Evolutionary conservation across 2,888 invertebrate species (phyloP).

Genomic region (Plemyria rubiginata): DNA sequence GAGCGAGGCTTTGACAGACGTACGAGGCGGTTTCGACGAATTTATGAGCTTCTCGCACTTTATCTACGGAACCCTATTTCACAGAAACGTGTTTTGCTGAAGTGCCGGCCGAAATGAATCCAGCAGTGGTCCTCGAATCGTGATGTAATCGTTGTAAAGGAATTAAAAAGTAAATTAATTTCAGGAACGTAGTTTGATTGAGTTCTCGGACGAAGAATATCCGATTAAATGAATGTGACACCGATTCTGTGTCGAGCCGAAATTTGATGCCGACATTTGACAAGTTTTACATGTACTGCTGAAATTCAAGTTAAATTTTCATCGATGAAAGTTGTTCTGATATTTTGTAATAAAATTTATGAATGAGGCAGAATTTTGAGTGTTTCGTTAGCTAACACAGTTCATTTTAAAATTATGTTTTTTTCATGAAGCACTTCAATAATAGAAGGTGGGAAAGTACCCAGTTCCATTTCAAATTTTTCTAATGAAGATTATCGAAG

Average conservation of each 20-base stretch:
- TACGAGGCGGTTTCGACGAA: constrained; percentile 42
- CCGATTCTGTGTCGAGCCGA: constrained; percentile 4
- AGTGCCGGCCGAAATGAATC: constrained; percentile 35
- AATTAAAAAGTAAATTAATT: constrained; percentile 2
- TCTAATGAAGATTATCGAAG: too few relatives aligned
- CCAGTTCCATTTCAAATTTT: too few relatives aligned
- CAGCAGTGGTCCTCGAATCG: constrained; percentile 22
- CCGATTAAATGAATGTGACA: constrained; percentile 16
- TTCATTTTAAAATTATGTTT: neutral
- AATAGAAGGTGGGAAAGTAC: too few relatives aligned
- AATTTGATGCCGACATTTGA: constrained; percentile 8
- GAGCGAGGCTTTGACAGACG: constrained; percentile 44
- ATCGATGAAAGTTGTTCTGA: neutral
- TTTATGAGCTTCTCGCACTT: constrained; percentile 44
- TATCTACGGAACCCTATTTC: constrained; percentile 41
- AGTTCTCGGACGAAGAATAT: neutral
- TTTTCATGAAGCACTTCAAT: too few relatives aligned
- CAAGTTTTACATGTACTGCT: neutral
- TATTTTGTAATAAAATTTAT: neutral
- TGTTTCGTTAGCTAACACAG: neutral
- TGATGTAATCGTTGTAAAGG: constrained; percentile 18
- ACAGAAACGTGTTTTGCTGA: constrained; percentile 41
- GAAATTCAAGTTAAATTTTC: too few relatives aligned
- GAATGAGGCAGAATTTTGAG: too few relatives aligned
- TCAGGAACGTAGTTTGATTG: neutral